Evolutionary conservation across 2,113 vertebrate genomes (phyloP), one percentile per base, ranked within the genome.

Genomic region (Amblyopsis rosae): DNA sequence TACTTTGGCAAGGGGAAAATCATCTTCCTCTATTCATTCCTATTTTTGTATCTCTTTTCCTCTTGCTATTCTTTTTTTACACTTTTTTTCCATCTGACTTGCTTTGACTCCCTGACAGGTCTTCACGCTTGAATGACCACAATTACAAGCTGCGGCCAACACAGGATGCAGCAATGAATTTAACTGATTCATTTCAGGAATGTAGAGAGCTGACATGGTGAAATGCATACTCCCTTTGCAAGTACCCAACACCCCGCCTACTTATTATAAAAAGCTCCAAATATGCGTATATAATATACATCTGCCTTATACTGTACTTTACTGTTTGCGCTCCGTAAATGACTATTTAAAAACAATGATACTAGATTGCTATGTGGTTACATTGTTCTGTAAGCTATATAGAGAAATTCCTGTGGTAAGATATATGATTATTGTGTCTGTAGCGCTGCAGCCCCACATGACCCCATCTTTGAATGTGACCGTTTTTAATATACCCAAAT

Each of bases 81-180:
- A 51, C 33, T 53, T 59, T 19, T 9, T 59, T 13, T 4, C 49
- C 64, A 51, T 61, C 56, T 3, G 5, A n/a, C 53, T 19, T 4
- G 5, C 63, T 45, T 15, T n/a, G 3, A 9, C n/a, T 26, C 67
- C 12, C 32, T 63, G 53, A 67, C 61, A 62, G 46, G 71, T 81
- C 65, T 83, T 86, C 89, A 85, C 76, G 89, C 85, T 92, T 77
- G 73, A 90, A 76, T 86, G 78, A 91, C 67, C 72, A 78, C 88
- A 90, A 87, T 92, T 92, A 89, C 82, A 82, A 87, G 76, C 79
- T 73, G 65, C 82, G 79, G 82, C 80, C 84, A 83, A 81, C 82
- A 88, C 91, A 91, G 88, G 90, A 92, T 90, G 87, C 84, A 65
- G 85, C 73, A 79, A 77, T 73, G 79, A 83, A 87, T 88, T 89